Evolutionary conservation across 2,888 invertebrate genomes (phyloP).

Genomic region (Oxyteleia sp.): DNA sequence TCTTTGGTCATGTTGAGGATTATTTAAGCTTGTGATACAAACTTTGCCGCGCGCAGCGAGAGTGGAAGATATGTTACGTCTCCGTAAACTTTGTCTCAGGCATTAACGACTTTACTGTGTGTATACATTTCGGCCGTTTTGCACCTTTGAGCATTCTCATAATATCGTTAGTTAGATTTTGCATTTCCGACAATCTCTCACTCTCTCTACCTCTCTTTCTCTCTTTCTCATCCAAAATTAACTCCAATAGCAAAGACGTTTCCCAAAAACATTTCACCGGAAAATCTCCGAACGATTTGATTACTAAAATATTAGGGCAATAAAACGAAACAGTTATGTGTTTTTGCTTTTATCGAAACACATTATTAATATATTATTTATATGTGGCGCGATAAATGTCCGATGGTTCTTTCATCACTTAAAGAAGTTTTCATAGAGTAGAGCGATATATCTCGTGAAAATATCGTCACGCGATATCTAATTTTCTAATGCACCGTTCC

Average conservation of each 20-base stretch:
- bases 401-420: conserved; percentile 56
- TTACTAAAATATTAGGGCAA: no score
- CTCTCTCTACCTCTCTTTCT: no score
- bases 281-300: no score
- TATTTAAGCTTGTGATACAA: conserved; percentile 71
- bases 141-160: conserved; percentile 21
- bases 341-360: no score
- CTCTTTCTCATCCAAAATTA: no score
- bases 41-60: conserved; percentile 32
- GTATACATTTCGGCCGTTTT: conserved; percentile 40
- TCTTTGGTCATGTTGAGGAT: conserved; percentile 81
- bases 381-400: conserved; percentile 26
- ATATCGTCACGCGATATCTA: conserved; percentile 70
- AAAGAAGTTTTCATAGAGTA: conserved; percentile 44
- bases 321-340: no score
- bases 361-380: no score
- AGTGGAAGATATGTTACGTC: conserved; percentile 64
- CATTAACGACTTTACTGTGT: conserved; percentile 61
- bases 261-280: not conserved
- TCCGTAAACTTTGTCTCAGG: conserved; percentile 72
- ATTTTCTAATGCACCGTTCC: conserved; percentile 65
- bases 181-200: not conserved
- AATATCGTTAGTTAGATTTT: conserved; percentile 14
- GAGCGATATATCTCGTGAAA: conserved; percentile 47
- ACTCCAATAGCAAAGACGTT: no score